Evolutionary conservation across 2,888 invertebrate genomes (phyloP).

Genomic region (Macaria liturata): DNA sequence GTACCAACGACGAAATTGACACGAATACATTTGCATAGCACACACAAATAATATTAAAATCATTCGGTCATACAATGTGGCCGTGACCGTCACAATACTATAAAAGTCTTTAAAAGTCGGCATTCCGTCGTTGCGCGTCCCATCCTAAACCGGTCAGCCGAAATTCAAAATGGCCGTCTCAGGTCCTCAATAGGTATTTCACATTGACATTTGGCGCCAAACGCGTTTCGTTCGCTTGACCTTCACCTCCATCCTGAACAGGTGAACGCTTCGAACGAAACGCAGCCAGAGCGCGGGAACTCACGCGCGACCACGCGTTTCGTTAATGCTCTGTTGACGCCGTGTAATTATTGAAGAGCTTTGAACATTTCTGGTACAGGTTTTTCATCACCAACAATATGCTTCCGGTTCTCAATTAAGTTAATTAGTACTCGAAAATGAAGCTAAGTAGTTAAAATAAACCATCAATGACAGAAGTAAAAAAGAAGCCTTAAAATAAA

Average conservation of each 20-base stretch:
- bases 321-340: conserved; percentile 19
- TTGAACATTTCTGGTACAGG: background rate
- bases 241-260: conserved; percentile 74
- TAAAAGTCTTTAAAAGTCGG: conserved; percentile 51
- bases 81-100: conserved; percentile 31
- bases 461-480: no score
- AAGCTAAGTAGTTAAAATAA: no score
- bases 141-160: conserved; percentile 66
- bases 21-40: conserved; percentile 30
- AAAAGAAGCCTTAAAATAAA: no score
- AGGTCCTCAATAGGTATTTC: conserved; percentile 51
- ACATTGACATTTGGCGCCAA: conserved; percentile 65
- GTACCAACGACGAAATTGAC: conserved; percentile 26
- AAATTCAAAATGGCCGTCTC: conserved; percentile 70
- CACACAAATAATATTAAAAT: conserved; percentile 1
- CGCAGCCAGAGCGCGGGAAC: conserved; percentile 30
- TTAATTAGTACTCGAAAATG: no score
- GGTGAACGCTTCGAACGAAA: conserved; percentile 62
- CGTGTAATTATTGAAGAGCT: conserved; percentile 11
- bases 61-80: conserved; percentile 23
- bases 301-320: conserved; percentile 27
- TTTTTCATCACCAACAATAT: no score
- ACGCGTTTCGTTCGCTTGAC: conserved; percentile 62
- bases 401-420: no score
- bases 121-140: conserved; percentile 50